These are phyloP conservation scores for Stenodera caucasica DNA, from an alignment of 2,888 invertebrate genomes.

Conservation along the genomic window DNA sequence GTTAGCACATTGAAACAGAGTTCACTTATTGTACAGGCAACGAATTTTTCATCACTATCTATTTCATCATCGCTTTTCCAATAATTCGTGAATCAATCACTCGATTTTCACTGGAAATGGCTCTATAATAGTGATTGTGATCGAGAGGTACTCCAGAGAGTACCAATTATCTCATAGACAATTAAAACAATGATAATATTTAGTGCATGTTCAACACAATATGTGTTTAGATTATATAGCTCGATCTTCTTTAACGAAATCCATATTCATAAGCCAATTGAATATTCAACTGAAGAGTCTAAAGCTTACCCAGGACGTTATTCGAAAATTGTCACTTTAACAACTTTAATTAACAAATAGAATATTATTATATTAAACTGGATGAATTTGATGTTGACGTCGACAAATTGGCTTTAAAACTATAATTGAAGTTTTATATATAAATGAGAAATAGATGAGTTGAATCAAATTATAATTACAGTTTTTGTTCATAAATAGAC, in stretches of 20 bases:
- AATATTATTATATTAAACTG: neutral
- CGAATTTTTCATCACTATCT: too few relatives aligned
- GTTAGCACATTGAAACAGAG: too few relatives aligned
- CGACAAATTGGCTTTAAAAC: neutral
- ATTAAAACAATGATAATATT: neutral
- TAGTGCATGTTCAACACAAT: neutral
- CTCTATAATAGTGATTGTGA: too few relatives aligned
- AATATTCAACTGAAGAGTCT: slow-evolving; percentile 35
- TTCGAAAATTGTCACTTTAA: slow-evolving; percentile 21
- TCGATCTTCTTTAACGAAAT: slow-evolving; percentile 28
- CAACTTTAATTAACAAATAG: slow-evolving; percentile 19
- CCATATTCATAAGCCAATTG: slow-evolving; percentile 34
- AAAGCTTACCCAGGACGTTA: slow-evolving; percentile 30
- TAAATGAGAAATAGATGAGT: too few relatives aligned
- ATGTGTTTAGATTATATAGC: neutral
- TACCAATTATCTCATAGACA: too few relatives aligned
- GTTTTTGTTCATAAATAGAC: neutral
- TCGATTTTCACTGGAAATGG: too few relatives aligned
- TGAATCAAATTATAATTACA: neutral
- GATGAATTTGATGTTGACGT: neutral
- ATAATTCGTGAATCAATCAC: too few relatives aligned
- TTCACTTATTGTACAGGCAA: too few relatives aligned
- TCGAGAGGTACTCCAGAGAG: neutral
- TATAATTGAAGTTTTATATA: neutral
- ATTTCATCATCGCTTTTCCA: too few relatives aligned